Conservation (phyloP, 1,140 invertebrate genomes). For the Lepidostoma basale region DNA sequence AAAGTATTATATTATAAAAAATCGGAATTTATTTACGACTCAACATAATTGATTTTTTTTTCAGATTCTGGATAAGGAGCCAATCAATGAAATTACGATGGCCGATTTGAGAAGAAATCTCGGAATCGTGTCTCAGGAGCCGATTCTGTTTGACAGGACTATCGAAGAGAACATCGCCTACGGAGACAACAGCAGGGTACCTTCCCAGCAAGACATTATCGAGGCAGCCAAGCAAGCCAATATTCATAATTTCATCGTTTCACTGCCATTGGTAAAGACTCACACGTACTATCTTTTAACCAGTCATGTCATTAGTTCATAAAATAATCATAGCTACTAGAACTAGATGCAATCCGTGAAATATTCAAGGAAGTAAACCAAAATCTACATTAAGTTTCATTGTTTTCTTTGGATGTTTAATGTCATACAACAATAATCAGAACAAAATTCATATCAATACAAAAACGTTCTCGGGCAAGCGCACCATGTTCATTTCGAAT, state of each 20-base stretch:
- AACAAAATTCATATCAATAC: too few relatives aligned
- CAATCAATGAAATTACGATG: slow-evolving; percentile 53
- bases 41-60: background rate
- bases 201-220: slow-evolving; percentile 66
- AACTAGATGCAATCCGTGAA: too few relatives aligned
- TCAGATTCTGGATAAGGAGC: slow-evolving; percentile 31
- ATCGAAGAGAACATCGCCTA: slow-evolving; percentile 90
- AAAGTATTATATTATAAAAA: too few relatives aligned
- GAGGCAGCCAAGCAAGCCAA: slow-evolving; percentile 73
- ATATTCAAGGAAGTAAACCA: too few relatives aligned
- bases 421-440: too few relatives aligned
- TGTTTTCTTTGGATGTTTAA: too few relatives aligned
- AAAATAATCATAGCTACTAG: background rate
- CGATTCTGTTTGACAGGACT: slow-evolving; percentile 84
- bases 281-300: background rate
- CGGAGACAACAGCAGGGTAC: slow-evolving; percentile 72
- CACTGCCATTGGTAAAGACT: slow-evolving; percentile 66
- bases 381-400: too few relatives aligned
- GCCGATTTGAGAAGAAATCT: slow-evolving; percentile 68
- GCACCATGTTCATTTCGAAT: too few relatives aligned
- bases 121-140: slow-evolving; percentile 83
- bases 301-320: background rate
- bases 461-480: too few relatives aligned
- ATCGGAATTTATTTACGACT: too few relatives aligned
- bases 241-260: slow-evolving; percentile 73